Base-by-base conservation (phyloP, 1,140 invertebrate genomes). In the Cotesia typhae region DNA sequence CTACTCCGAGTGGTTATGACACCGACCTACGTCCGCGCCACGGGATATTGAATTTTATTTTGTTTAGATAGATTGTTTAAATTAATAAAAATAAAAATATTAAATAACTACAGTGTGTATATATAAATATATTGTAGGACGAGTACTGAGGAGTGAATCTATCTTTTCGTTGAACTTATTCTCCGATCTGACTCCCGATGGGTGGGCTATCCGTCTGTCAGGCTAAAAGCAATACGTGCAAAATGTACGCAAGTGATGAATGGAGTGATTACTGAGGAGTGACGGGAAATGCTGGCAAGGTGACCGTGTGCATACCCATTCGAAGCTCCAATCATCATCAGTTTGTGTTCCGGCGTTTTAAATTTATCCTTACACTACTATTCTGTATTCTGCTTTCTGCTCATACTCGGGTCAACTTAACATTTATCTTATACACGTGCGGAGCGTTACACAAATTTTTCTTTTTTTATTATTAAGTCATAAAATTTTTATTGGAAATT, bases 271-370 rank as follows among this genome's bases (percentile, higher is more conserved):
- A 84, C 68, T 41, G 73, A 60, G 59, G 70, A 72, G 70, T 60
- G 74, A 72, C 70, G 20, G 68, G 20, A 38, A 71, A 65, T 63
- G 28, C 70, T 75, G 38, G 71, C 28, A 53, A 65, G 73, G 74
- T 66, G 64, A 74, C 69, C 60, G 63, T 71, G 74, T 75, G 71
- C 73, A 64, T 69, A 70, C 52, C 20, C 14, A 37, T 51, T 73
- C 76, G 79, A 81, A 77, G 76, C 76, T 78, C 78, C 80, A 82
- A 82, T 82, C 79, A 81, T 82, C 76, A 75, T 77, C 74, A 81
- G 78, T 78, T 77, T 77, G 73, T 72, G 66, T 77, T 69, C 75
- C 70, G 51, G 61, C 53, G 12, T 70, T 70, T 67, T 53, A 68
- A 7, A 47, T 57, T 35, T 14, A 47, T 28, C 20, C 57, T 4